phyloP scores from a whole-genome alignment of 2,888 invertebrate species.

The Catonia carolina region DNA sequence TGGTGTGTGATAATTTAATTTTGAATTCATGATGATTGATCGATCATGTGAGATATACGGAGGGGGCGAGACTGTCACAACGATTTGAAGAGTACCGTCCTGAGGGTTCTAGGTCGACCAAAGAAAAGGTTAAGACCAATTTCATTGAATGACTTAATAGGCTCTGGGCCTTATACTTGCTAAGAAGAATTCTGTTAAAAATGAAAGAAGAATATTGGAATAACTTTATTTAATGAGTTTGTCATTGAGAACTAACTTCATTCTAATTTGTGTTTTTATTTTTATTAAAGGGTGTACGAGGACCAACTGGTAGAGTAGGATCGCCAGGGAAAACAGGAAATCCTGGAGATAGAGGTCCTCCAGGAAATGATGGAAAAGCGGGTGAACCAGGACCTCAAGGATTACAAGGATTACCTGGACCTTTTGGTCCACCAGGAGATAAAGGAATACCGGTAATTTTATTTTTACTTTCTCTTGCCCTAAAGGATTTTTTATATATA shows the following conservation, averaged over 20 bases:
- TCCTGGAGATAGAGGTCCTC: conserved; percentile 60
- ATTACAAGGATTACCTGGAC: conserved; percentile 70
- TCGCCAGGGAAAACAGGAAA: conserved; percentile 61
- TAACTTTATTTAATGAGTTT: not conserved
- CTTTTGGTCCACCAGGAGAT: conserved; percentile 70
- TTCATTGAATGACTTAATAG: too few relatives aligned
- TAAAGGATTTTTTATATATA: not conserved
- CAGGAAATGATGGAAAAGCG: conserved; percentile 65
- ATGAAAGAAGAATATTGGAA: not conserved
- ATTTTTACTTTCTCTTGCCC: not conserved
- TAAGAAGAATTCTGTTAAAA: too few relatives aligned
- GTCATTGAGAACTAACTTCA: not conserved
- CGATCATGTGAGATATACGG: too few relatives aligned
- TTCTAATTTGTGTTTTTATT: not conserved
- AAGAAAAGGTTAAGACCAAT: too few relatives aligned
- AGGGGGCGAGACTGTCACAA: too few relatives aligned
- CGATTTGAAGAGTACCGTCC: too few relatives aligned
- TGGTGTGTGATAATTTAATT: too few relatives aligned
- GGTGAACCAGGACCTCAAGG: conserved; percentile 78
- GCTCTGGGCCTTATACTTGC: too few relatives aligned
- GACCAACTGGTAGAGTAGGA: conserved; percentile 62
- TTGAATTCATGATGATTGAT: too few relatives aligned
- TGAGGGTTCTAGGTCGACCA: too few relatives aligned
- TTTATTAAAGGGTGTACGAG: conserved; percentile 50
- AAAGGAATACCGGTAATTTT: conserved; percentile 59